Percentiles rank a stretch among this genome's conserved stretches.
Evolutionary conservation across 2,888 invertebrate species (phyloP).

Genomic region (Norana najaformis): DNA sequence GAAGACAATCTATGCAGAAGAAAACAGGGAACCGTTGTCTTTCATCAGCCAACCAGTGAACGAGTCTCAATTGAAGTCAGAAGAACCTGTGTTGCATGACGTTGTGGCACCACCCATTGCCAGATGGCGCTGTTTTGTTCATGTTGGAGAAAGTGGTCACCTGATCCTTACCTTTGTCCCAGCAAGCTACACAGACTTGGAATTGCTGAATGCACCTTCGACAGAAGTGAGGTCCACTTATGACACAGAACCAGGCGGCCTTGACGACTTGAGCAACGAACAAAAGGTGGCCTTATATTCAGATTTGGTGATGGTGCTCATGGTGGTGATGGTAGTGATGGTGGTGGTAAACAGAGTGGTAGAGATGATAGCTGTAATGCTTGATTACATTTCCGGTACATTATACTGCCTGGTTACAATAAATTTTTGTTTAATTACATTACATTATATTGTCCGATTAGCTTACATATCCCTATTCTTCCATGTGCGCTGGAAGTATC

Average conservation of each 20-base stretch:
- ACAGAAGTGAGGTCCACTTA: background rate
- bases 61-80: background rate
- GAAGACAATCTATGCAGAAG: constrained; percentile 2
- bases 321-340: background rate
- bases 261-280: background rate
- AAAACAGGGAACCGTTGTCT: background rate
- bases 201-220: background rate
- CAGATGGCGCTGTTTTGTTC: constrained; percentile 73
- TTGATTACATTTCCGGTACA: background rate
- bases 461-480: background rate
- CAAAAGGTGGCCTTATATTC: background rate
- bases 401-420: background rate
- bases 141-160: constrained; percentile 69
- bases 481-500: background rate
- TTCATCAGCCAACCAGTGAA: constrained; percentile 2
- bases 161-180: constrained; percentile 73
- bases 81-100: background rate
- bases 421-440: background rate
- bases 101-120: constrained; percentile 37
- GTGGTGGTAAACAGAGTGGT: background rate
- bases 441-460: background rate
- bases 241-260: background rate
- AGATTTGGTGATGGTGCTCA: background rate
- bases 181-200: constrained; percentile 64
- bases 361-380: background rate